Evolutionary conservation across 2,888 invertebrate genomes (phyloP), one percentile per base, ranked within the genome.

Genomic region (Fissipunctia ypsillon): DNA sequence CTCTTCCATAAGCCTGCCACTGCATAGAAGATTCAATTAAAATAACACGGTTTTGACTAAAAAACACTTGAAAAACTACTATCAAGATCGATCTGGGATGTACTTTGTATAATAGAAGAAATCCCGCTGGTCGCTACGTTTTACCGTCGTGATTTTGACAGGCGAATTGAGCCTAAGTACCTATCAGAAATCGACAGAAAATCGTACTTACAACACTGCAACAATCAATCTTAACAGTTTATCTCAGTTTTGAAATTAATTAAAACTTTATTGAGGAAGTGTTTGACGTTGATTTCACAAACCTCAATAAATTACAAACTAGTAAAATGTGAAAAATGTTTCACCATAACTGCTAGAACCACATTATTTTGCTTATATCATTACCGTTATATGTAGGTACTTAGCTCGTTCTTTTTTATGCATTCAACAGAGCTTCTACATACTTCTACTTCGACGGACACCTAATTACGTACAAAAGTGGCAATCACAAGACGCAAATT

Each of bases 201-300:
- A 25, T 61, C 14, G 25, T 22, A 61, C 28, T 22, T 43, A 45
- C 35, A 28, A 67, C 22, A 59, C 41, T 41, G 1, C 22, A n/a
- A n/a, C n/a, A n/a, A n/a, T 69, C 6, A 35, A 69, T 69, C 22
- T n/a, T 41, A 31, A 28, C 50, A 22, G 7, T 48, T 4, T 16
- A 52, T 41, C 48, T 19, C 45, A 45, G 22, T 71, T 52, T 60
- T 38, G 16, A 19, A 71, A 71, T 71, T 3, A 1, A 28, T 54
- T 54, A n/a, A 38, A 54, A 28, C 19, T 35, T 52, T 69, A 61
- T 61, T 73, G 45, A 71, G 71, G 73, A 71, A 70, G 19, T 60
- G 25, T 70, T 59, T 28, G 22, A 41, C 16, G 31, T 70, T 50
- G 22, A 73, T 73, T 71, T 45, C 59, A 54, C 41, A 67, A 57